These are phyloP conservation scores for Troglohyphantes excavatus DNA, from an alignment of 2,888 invertebrate species.

Conservation along the genomic window DNA sequence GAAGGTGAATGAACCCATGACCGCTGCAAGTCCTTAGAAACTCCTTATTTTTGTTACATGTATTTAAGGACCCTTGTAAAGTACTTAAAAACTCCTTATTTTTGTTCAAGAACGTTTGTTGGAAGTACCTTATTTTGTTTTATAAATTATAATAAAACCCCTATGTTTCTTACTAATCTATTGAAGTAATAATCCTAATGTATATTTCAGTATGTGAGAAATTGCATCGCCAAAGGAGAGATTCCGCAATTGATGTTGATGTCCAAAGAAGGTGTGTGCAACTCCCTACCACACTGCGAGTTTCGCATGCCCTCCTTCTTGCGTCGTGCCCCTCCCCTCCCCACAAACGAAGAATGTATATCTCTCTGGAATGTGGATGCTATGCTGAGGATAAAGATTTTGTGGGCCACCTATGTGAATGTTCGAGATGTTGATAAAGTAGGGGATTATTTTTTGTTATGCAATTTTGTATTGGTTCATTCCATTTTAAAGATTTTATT, in stretches of 20 bases:
- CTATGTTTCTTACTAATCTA: too few species aligned
- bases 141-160: too few species aligned
- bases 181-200: neutral
- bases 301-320: conserved; percentile 83
- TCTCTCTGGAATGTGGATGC: conserved; percentile 83
- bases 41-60: too few species aligned
- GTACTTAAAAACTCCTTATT: too few species aligned
- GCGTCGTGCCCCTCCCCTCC: conserved; percentile 78
- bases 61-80: too few species aligned
- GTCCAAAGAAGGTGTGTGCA: conserved; percentile 83
- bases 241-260: conserved; percentile 84
- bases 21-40: too few species aligned
- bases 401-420: conserved; percentile 84
- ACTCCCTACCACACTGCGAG: conserved; percentile 82
- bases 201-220: conserved; percentile 83
- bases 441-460: neutral
- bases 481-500: too few species aligned
- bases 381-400: conserved; percentile 83
- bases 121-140: too few species aligned
- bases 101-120: too few species aligned
- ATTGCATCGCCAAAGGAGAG: conserved; percentile 83
- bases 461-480: neutral
- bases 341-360: conserved; percentile 81
- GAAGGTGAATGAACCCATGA: too few species aligned
- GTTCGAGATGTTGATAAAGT: conserved; percentile 84